Base-by-base conservation (phyloP, 1,140 invertebrate genomes). In the Neodiprion lecontei region DNA sequence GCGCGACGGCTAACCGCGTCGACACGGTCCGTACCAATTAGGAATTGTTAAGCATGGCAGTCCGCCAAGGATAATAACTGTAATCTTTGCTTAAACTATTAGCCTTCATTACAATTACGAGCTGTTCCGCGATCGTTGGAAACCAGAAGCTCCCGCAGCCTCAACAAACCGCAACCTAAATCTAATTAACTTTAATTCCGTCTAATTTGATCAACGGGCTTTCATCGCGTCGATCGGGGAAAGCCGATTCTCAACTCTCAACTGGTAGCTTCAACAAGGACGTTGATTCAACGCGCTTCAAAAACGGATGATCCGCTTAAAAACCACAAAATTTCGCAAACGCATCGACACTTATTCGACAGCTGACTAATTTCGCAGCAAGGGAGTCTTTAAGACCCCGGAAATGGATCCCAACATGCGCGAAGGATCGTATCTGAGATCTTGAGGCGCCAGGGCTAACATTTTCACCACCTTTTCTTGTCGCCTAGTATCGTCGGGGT, bases 381-480 rank as follows among this genome's bases (percentile, higher is more conserved):
- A 40, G 28, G 28, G 28, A 5, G 28, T 40, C 28, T 40, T 40
- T 40, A 40, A 40, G 28, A 40, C 28, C 28, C 28, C 28, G 28
- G 28, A 40, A 40, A 40, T 40, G 28, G 28, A 4, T 40, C 28
- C 28, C 28, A 40, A 40, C 28, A 4, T 40, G 28, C 5, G 28
- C 28, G 28, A 40, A 61, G 53, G 53, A 9, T 61, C 53, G n/a
- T 12, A 12, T 12, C 53, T 61, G 11, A 12, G 4, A 82, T 84
- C 82, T 82, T 77, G 2, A 80, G 81, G 82, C 84, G 82, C 84
- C 81, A 79, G 77, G 71, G 74, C 78, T 77, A 74, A 81, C 75
- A 78, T 85, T 85, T 85, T 85, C 78, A 80, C 83, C 83, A 85
- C 81, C 80, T 83, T 66, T 73, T 48, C 11, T 61, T 40, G 11